Evolutionary conservation across 37 sponge, comb jelly and placozoan genomes (phyloP).

Genomic region (Chondrilla cf. caribensis): DNA sequence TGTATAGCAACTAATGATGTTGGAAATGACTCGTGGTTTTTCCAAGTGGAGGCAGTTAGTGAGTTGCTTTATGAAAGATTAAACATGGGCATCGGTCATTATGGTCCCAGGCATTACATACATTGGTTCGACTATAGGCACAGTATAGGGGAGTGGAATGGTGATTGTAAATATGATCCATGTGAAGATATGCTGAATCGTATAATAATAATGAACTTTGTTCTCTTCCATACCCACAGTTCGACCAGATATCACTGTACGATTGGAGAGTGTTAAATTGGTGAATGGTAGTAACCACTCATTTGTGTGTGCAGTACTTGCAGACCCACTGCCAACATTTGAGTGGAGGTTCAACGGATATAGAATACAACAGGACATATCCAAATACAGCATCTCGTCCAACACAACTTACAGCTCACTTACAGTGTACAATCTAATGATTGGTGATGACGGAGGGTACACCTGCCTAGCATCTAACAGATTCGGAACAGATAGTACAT

Average conservation of each 20-base stretch:
- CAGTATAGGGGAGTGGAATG: too few relatives aligned
- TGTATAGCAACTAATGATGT: too few relatives aligned
- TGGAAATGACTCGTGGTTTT: too few relatives aligned
- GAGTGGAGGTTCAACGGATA: neutral
- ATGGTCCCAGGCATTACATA: too few relatives aligned
- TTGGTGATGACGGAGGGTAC: neutral
- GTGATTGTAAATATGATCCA: too few relatives aligned
- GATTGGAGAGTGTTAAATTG: neutral
- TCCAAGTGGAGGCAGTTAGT: too few relatives aligned
- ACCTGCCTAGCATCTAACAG: conserved; percentile 21
- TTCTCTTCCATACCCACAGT: too few relatives aligned
- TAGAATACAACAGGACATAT: neutral
- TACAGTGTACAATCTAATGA: neutral
- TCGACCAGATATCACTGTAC: neutral
- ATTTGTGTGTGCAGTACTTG: neutral
- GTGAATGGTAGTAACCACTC: neutral
- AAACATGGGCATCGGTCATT: too few relatives aligned
- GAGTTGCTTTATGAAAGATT: too few relatives aligned
- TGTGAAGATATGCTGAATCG: too few relatives aligned
- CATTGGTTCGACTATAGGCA: too few relatives aligned
- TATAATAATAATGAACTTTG: too few relatives aligned
- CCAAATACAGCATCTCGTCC: neutral
- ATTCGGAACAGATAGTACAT: conserved; percentile 5
- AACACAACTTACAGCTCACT: neutral
- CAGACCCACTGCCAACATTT: neutral